Conservation (phyloP, 2,888 invertebrate genomes). For the Malthinus seriepunctatus region DNA sequence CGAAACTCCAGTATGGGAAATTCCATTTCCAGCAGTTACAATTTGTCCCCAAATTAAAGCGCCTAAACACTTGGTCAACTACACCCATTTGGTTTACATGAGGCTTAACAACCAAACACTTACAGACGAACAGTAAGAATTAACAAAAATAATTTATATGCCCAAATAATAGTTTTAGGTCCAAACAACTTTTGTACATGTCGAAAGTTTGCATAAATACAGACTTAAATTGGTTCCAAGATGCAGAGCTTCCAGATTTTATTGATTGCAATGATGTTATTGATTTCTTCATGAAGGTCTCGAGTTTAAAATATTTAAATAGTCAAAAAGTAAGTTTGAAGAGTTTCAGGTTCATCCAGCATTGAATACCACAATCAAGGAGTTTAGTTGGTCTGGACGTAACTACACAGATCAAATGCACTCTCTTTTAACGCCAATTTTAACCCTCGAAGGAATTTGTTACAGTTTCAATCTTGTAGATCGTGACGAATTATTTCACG, state of each 20-base stretch:
- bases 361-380: slow-evolving; percentile 5
- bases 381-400: slow-evolving; percentile 43
- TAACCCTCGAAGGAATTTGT: slow-evolving; percentile 75
- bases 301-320: slow-evolving; percentile 17
- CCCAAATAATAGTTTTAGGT: slow-evolving; percentile 8
- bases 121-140: slow-evolving; percentile 60
- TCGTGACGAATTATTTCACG: slow-evolving; percentile 62
- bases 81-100: slow-evolving; percentile 34
- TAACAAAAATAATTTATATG: background rate
- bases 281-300: slow-evolving; percentile 60
- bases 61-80: slow-evolving; percentile 34
- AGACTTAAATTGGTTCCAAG: slow-evolving; percentile 52
- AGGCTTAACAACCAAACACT: slow-evolving; percentile 43
- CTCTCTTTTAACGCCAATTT: slow-evolving; percentile 64
- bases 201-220: slow-evolving; percentile 7
- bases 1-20: slow-evolving; percentile 67
- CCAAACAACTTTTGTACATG: slow-evolving; percentile 10
- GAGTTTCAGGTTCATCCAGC: slow-evolving; percentile 11
- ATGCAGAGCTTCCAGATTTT: slow-evolving; percentile 51
- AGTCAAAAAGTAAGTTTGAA: background rate
- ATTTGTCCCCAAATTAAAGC: slow-evolving; percentile 69
- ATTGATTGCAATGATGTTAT: slow-evolving; percentile 60
- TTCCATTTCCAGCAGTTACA: slow-evolving; percentile 54
- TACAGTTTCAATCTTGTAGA: slow-evolving; percentile 73
- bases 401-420: slow-evolving; percentile 56